phyloP scores from a whole-genome alignment of 2,888 invertebrate species.

The Agrilus mali region DNA sequence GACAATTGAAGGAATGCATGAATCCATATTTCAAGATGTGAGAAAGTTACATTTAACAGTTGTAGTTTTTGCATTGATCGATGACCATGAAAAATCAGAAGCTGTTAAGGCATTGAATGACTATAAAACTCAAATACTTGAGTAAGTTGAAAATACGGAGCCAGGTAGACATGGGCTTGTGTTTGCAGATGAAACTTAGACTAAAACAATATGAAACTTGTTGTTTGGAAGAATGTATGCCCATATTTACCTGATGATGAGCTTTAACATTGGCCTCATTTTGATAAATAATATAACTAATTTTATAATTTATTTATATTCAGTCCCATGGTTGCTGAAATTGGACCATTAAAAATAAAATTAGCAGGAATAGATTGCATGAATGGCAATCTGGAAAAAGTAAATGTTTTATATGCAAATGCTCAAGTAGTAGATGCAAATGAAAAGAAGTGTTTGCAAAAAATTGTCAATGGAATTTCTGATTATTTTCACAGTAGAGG shows the following conservation, averaged over 20 bases:
- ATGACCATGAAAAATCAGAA: slow-evolving; percentile 54
- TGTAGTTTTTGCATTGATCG: slow-evolving; percentile 60
- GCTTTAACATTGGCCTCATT: not conserved
- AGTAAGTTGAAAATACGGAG: slow-evolving; percentile 35
- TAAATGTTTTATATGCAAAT: slow-evolving; percentile 69
- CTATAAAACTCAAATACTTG: slow-evolving; percentile 49
- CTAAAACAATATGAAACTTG: not conserved
- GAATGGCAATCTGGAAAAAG: slow-evolving; percentile 76
- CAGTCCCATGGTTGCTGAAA: slow-evolving; percentile 20
- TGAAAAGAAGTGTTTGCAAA: slow-evolving; percentile 43
- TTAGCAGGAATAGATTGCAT: slow-evolving; percentile 74
- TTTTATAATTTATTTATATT: slow-evolving; percentile 8
- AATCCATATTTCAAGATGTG: slow-evolving; percentile 57
- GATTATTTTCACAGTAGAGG: slow-evolving; percentile 51
- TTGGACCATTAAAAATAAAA: slow-evolving; percentile 35
- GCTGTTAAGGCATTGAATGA: slow-evolving; percentile 51
- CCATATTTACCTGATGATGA: not conserved
- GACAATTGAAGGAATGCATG: slow-evolving; percentile 48
- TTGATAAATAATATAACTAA: not conserved
- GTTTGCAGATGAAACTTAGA: not conserved
- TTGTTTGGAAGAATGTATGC: not conserved
- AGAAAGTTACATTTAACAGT: slow-evolving; percentile 73
- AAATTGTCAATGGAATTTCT: slow-evolving; percentile 47
- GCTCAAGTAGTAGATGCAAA: slow-evolving; percentile 37
- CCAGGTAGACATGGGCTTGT: slow-evolving; percentile 1